Base-by-base conservation (phyloP, 2,113 vertebrate genomes). In the Ammodramus savannarum region DNA sequence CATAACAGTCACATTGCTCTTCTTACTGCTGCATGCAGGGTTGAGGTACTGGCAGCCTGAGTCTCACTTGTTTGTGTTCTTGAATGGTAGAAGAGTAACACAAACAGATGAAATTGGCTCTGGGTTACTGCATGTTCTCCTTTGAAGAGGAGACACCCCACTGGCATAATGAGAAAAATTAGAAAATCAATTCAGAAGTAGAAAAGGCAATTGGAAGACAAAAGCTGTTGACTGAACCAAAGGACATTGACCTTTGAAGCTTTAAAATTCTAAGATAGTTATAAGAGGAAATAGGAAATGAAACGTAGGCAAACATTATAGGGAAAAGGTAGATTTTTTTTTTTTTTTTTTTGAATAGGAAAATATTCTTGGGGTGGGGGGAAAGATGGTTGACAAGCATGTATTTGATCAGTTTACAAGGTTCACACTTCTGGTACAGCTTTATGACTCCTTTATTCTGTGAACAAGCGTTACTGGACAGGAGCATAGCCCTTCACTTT, bases 311-410 rank as follows among this genome's bases (percentile, higher is more conserved):
- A 69, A 61, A 57, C 13, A 58, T 3, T 11, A 1, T 13, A 59
- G 52, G 26, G 31, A 81, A 69, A 91, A 57, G 3, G 13, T 36
- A 16, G 4, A 41, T 48, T 6, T 71, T 72, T 58, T 15, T 85
- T 86, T 68, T 92, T 84, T 41, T 41, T 41, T 62, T 41, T 41
- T 41, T 62, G 26, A 85, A 48, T 75, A 68, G 55, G 21, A 69
- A 73, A 66, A 48, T 57, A n/a, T 36, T 19, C 14, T 59, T 41
- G 3, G 1, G 1, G 4, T 7, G 10, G 3, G 1, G 7, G 6
- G 3, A 14, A 16, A 48, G 23, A 31, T 21, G 16, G 8, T 46
- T 73, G 59, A 71, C 80, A 90, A 66, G 27, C 34, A 21, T 4
- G 3, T 72, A 12, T 29, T 85, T 73, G 9, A 16, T 85, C 10